Percentiles rank a stretch among this genome's conserved stretches.
These are phyloP conservation scores for Chrysolina haemoptera DNA, from an alignment of 2,888 invertebrate genomes.

Conservation along the genomic window DNA sequence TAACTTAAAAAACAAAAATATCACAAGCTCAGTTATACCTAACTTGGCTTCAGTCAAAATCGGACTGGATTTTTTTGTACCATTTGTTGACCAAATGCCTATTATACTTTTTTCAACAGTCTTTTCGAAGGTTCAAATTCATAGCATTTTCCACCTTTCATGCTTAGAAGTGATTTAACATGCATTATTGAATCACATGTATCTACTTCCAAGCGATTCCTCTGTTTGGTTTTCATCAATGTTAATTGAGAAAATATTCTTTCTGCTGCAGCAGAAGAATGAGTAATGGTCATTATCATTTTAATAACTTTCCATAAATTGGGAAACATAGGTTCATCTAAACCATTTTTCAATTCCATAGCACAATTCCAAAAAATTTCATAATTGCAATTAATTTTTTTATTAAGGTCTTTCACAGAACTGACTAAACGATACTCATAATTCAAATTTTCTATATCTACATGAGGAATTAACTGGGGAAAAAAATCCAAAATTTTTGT, in stretches of 20 bases:
- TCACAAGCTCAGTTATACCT: no score
- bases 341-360: background rate
- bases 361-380: conserved; percentile 15
- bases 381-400: background rate
- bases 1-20: no score
- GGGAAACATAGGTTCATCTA: conserved; percentile 9
- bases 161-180: conserved; percentile 1
- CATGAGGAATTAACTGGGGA: background rate
- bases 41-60: background rate
- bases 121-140: background rate
- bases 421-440: conserved; percentile 6
- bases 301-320: background rate
- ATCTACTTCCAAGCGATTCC: background rate
- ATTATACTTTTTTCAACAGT: background rate
- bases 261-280: conserved; percentile 7
- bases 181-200: background rate
- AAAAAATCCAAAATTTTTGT: conserved; percentile 7
- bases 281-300: background rate
- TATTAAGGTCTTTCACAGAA: background rate
- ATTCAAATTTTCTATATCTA: conserved; percentile 5
- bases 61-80: no score
- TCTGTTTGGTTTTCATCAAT: background rate
- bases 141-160: background rate
- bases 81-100: background rate
- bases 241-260: background rate